Evolutionary conservation across 2,888 invertebrate genomes (phyloP), one percentile per base, ranked within the genome.

Genomic region (Enchytraeus crypticus): DNA sequence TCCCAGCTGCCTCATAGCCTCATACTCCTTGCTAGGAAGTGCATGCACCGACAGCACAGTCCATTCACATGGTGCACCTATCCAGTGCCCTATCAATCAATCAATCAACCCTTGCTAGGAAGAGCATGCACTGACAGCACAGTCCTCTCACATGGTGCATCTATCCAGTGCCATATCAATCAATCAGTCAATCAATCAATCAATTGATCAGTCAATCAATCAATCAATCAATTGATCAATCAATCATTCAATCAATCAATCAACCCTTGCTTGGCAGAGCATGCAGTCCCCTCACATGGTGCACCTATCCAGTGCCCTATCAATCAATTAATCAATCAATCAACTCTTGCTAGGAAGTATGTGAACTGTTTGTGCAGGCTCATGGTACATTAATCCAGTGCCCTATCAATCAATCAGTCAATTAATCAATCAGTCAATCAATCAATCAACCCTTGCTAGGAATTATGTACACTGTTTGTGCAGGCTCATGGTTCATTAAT

Each of bases 141-240:
- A 1, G 90, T 90, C 80, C 88, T 92, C 76, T 88, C 87, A 75
- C 85, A 83, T 3, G 78, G 76, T 73, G 88, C 89, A 14, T 89
- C 90, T 21, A 70, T 45, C 59, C 70, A 69, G 59, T 70, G 84
- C 76, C 53, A n/a, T n/a, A n/a, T n/a, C n/a, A n/a, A n/a, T n/a
- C n/a, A n/a, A n/a, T n/a, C n/a, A n/a, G n/a, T n/a, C n/a, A n/a
- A n/a, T n/a, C n/a, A n/a, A n/a, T n/a, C n/a, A n/a, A n/a, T n/a
- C n/a, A n/a, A n/a, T n/a, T n/a, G n/a, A n/a, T n/a, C n/a, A n/a
- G n/a, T n/a, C n/a, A n/a, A n/a, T n/a, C n/a, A n/a, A n/a, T n/a
- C n/a, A n/a, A n/a, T n/a, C n/a, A n/a, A n/a, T n/a, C n/a, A n/a
- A n/a, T n/a, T n/a, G n/a, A n/a, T n/a, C n/a, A n/a, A n/a, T n/a